These are phyloP conservation scores for Cheilosia soror DNA, from an alignment of 2,888 invertebrate genomes.

Conservation along the genomic window DNA sequence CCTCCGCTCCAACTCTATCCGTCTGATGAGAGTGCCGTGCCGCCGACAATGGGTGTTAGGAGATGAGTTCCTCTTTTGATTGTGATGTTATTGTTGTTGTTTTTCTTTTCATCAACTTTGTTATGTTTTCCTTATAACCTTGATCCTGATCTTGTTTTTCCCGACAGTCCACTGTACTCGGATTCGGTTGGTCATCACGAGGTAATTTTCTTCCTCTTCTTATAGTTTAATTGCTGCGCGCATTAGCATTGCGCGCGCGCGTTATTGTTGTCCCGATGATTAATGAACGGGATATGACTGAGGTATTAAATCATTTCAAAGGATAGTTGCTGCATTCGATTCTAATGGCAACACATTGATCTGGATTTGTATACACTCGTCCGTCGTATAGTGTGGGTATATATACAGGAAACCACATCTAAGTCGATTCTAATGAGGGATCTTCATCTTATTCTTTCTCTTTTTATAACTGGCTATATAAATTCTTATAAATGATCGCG, in stretches of 20 bases:
- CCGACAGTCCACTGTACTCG: conserved; percentile 6
- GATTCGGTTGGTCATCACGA: not conserved
- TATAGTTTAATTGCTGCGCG: conserved; percentile 50
- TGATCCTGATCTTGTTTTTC: conserved; percentile 70
- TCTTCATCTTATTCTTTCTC: conserved; percentile 16
- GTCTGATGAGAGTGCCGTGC: conserved; percentile 37
- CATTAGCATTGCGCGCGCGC: conserved; percentile 53
- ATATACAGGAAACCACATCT: conserved; percentile 54
- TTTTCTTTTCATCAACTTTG: not conserved
- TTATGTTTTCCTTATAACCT: conserved; percentile 28
- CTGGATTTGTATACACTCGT: conserved; percentile 14
- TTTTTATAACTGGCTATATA: conserved; percentile 16
- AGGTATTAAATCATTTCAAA: conserved; percentile 39
- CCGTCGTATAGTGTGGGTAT: not conserved
- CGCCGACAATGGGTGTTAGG: conserved; percentile 53
- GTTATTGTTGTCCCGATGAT: conserved; percentile 65
- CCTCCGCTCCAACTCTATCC: conserved; percentile 7
- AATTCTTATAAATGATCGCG: conserved; percentile 66
- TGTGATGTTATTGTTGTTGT: conserved; percentile 12
- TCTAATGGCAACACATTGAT: conserved; percentile 35
- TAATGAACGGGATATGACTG: conserved; percentile 55
- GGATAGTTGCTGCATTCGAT: conserved; percentile 34
- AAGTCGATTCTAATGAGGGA: conserved; percentile 68
- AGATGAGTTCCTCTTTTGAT: conserved; percentile 36
- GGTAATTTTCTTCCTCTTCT: conserved; percentile 14